phyloP scores from a whole-genome alignment of 64 coral and sea anemone genomes.

The Montipora efflorescens region DNA sequence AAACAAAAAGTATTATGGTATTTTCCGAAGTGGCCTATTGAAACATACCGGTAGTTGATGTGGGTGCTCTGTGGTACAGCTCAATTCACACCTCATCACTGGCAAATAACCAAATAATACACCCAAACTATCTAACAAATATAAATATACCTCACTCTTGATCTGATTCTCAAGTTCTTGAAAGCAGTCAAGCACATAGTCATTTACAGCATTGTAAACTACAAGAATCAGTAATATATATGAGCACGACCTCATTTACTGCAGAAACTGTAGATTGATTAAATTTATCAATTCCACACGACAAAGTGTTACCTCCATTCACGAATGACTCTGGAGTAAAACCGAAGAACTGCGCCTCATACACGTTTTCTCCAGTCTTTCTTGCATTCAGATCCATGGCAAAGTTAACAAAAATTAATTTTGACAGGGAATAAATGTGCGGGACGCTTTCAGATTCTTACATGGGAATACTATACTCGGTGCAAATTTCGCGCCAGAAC shows the following conservation, averaged over 20 bases:
- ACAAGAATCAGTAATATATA: background rate
- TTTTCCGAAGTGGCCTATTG: no score
- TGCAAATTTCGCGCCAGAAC: constrained; percentile 17
- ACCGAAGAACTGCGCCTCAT: constrained; percentile 90
- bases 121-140: background rate
- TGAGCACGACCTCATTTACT: no score
- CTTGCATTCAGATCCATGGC: constrained; percentile 38
- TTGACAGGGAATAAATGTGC: no score
- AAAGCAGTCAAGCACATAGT: constrained; percentile 90
- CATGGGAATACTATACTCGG: background rate
- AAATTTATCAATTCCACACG: background rate
- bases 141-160: constrained; percentile 56
- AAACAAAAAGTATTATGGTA: no score
- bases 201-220: constrained; percentile 94
- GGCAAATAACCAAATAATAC: background rate
- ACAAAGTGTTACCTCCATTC: constrained; percentile 76
- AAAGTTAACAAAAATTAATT: background rate
- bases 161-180: constrained; percentile 85
- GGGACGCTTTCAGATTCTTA: background rate
- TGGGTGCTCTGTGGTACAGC: no score
- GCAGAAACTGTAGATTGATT: no score
- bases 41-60: no score
- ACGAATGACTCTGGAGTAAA: constrained; percentile 91
- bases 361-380: constrained; percentile 62
- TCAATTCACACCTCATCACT: no score